Evolutionary conservation across 2,797 vertebrate species (phyloP).

Genomic region (Allobates femoralis): DNA sequence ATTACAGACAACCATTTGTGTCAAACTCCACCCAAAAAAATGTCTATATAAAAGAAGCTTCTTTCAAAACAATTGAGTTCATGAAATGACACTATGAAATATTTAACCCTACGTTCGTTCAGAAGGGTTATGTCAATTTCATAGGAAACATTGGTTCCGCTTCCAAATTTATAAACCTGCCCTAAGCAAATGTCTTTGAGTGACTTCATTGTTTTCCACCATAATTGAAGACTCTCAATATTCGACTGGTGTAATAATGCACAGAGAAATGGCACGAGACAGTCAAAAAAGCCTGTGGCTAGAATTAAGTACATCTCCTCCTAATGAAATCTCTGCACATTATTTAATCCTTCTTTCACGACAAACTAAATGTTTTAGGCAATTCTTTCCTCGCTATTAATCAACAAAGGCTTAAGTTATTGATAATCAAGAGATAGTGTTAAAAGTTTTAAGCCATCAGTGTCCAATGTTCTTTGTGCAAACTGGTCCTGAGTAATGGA

Average conservation of each 20-base stretch:
- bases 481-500: background rate
- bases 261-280: slow-evolving; percentile 32
- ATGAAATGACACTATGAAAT: slow-evolving; percentile 1
- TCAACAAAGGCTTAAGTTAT: slow-evolving; percentile 28
- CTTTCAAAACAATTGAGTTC: background rate
- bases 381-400: slow-evolving; percentile 16
- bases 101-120: background rate
- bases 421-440: background rate
- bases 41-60: background rate
- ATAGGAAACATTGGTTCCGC: slow-evolving; percentile 16
- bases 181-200: slow-evolving; percentile 35
- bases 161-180: slow-evolving; percentile 20
- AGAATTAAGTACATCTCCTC: slow-evolving; percentile 47
- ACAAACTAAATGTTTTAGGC: slow-evolving; percentile 31
- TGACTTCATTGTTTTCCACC: background rate
- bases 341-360: slow-evolving; percentile 37
- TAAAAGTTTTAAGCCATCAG: slow-evolving; percentile 8
- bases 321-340: slow-evolving; percentile 4
- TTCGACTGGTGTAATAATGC: slow-evolving; percentile 33
- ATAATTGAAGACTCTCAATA: slow-evolving; percentile 43
- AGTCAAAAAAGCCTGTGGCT: slow-evolving; percentile 22
- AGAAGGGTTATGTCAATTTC: background rate
- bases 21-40: background rate
- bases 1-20: background rate
- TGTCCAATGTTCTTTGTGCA: background rate